phyloP scores from a whole-genome alignment of 2,113 vertebrate genomes.

The Macrotis lagotis region DNA sequence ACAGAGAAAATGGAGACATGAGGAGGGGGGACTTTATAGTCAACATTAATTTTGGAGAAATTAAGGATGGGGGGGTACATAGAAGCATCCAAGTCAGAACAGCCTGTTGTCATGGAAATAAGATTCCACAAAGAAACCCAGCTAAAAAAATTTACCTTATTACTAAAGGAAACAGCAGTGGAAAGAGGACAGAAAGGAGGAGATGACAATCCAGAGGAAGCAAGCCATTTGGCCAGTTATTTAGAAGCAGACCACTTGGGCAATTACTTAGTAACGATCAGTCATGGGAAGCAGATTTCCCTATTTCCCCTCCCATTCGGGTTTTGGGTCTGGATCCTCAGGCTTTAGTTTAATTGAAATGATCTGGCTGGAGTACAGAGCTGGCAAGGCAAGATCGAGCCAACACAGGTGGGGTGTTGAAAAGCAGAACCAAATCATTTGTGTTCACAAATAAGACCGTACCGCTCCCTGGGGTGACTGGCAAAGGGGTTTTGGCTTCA shows the following conservation, averaged over 20 bases:
- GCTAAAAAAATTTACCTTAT: background rate
- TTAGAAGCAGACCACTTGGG: background rate
- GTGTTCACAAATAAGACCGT: background rate
- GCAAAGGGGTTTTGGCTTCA: background rate
- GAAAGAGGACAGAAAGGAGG: background rate
- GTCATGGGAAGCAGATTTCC: background rate
- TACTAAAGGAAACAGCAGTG: background rate
- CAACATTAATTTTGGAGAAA: background rate
- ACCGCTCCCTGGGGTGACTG: background rate
- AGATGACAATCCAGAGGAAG: background rate
- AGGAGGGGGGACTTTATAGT: background rate
- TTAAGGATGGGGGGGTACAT: background rate
- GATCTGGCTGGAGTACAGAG: background rate
- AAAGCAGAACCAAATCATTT: background rate
- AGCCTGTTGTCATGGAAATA: background rate
- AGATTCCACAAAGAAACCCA: background rate
- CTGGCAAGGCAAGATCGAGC: background rate
- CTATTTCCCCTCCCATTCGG: background rate
- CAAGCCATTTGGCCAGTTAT: background rate
- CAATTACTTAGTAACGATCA: background rate
- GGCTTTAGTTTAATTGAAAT: background rate
- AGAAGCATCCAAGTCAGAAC: background rate
- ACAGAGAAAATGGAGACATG: background rate
- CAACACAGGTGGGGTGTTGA: background rate
- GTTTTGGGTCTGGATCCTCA: background rate